Evolutionary conservation across 2,888 invertebrate species (phyloP).

Genomic region (Allolobophora icterica): DNA sequence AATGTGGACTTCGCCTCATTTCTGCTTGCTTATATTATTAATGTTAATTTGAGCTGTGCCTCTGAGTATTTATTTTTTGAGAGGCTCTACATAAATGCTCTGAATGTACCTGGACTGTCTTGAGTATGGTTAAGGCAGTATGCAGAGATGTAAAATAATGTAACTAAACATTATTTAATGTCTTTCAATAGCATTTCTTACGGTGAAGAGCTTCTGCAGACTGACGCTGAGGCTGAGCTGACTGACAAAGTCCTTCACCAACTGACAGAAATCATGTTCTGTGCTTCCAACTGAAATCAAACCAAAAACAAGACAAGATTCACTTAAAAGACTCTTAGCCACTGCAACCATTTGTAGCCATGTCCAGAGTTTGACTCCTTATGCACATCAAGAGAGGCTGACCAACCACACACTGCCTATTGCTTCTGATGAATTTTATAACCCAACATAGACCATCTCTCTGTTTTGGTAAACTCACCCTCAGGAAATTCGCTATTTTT

Average conservation of each 20-base stretch:
- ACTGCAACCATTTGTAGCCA: not conserved
- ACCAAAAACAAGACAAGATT: not conserved
- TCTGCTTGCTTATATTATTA: too few species aligned
- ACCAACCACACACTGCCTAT: not conserved
- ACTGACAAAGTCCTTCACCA: conserved; percentile 14
- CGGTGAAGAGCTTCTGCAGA: conserved; percentile 11
- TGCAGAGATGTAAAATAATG: not conserved
- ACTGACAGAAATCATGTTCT: conserved; percentile 22
- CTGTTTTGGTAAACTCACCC: not conserved
- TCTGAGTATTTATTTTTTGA: not conserved
- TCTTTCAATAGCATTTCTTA: not conserved
- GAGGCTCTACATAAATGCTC: not conserved
- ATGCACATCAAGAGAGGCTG: not conserved
- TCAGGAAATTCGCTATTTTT: not conserved
- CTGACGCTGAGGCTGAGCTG: not conserved
- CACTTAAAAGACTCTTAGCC: not conserved
- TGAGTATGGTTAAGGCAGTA: not conserved
- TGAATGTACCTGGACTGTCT: not conserved
- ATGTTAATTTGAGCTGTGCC: not conserved
- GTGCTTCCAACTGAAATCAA: not conserved
- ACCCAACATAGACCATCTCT: not conserved
- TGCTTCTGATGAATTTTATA: not conserved
- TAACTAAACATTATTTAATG: not conserved
- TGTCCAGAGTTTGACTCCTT: not conserved
- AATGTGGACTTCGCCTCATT: too few species aligned